Percentiles rank a stretch among this genome's conserved stretches.
phyloP scores from a whole-genome alignment of 2,888 invertebrate species.

The Drepanosiphum platanoidis region DNA sequence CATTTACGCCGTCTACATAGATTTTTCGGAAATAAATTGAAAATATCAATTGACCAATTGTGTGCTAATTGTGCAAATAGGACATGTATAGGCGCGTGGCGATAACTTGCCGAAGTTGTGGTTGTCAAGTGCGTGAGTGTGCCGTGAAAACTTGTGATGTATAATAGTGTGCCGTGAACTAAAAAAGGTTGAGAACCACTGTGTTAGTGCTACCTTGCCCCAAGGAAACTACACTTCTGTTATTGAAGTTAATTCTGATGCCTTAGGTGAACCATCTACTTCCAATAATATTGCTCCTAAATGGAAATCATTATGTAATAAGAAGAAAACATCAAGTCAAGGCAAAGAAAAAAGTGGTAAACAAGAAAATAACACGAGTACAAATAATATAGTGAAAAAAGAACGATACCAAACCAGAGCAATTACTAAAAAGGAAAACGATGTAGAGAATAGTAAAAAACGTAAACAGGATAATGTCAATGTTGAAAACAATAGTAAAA shows the following conservation, averaged over 20 bases:
- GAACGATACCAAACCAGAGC: constrained; percentile 46
- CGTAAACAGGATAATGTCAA: constrained; percentile 13
- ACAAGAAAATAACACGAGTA: background rate
- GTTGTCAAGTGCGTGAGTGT: no score
- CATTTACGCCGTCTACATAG: no score
- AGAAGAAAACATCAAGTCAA: background rate
- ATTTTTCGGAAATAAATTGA: no score
- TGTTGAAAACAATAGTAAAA: constrained; percentile 20
- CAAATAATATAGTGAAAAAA: constrained; percentile 2
- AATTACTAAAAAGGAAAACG: constrained; percentile 32
- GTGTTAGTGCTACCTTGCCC: no score
- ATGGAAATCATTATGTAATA: constrained; percentile 44
- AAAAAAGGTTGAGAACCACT: no score
- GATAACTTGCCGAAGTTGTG: no score
- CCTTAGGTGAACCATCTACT: constrained; percentile 28
- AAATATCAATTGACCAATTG: no score
- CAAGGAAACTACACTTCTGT: background rate
- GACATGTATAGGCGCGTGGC: no score
- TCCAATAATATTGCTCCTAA: background rate
- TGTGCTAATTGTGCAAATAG: no score
- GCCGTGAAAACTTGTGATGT: no score
- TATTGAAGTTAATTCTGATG: background rate
- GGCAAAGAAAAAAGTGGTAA: background rate
- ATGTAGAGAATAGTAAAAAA: constrained; percentile 9
- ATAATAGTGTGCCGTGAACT: no score